phyloP scores from a whole-genome alignment of 2,113 vertebrate genomes.

The Cyrtonyx montezumae region DNA sequence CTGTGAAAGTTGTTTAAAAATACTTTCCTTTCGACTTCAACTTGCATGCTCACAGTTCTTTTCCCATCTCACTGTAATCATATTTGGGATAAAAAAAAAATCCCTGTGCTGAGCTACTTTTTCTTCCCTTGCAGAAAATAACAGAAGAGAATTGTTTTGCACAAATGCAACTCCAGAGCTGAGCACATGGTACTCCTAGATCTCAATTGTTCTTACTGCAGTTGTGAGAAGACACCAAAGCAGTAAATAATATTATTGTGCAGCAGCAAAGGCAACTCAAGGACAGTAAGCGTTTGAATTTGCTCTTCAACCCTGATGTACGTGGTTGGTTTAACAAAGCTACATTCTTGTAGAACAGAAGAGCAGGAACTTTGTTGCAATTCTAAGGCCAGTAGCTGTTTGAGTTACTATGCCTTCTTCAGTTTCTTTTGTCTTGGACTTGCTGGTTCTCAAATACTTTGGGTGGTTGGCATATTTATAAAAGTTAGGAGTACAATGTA shows the following conservation, averaged over 20 bases:
- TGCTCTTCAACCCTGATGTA: neutral
- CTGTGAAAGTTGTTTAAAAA: neutral
- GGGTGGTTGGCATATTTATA: neutral
- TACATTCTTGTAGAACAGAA: neutral
- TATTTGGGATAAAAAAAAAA: neutral
- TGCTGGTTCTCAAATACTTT: neutral
- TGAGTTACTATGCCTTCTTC: neutral
- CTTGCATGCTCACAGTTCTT: neutral
- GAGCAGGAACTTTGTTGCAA: neutral
- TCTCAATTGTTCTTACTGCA: slow-evolving; percentile 8
- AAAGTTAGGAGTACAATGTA: fast-evolving
- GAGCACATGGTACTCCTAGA: neutral
- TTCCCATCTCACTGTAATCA: neutral
- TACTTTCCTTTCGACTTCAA: neutral
- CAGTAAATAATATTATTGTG: neutral
- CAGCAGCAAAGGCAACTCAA: neutral
- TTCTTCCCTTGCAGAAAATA: neutral
- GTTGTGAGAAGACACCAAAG: slow-evolving; percentile 19
- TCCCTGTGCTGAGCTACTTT: neutral
- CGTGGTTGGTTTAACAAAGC: slow-evolving; percentile 1
- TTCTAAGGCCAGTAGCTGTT: neutral
- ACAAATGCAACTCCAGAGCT: neutral
- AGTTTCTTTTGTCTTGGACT: neutral
- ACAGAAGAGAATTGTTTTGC: slow-evolving; percentile 9
- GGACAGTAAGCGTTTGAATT: neutral